A percentile compares a stretch with the other conserved stretches of the same genome.
phyloP scores from a whole-genome alignment of 2,888 invertebrate species.

The Notodonta ziczac region DNA sequence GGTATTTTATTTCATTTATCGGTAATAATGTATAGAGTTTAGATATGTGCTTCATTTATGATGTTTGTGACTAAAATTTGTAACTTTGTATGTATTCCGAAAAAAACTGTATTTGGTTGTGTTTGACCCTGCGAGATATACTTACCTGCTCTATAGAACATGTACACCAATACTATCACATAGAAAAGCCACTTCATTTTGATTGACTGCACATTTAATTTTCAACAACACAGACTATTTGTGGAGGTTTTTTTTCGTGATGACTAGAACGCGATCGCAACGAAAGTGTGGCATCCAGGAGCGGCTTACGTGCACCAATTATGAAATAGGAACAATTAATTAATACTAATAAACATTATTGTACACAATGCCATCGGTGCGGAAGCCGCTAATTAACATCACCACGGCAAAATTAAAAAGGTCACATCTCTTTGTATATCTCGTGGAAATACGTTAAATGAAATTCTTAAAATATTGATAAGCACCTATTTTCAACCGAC shows the following conservation, averaged over 20 bases:
- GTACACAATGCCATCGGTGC: constrained; percentile 45
- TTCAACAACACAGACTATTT: not conserved
- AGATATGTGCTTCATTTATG: too few relatives aligned
- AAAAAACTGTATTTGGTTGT: too few relatives aligned
- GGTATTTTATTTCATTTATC: too few relatives aligned
- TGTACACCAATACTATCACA: constrained; percentile 61
- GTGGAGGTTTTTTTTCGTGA: constrained; percentile 24
- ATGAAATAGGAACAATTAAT: constrained; percentile 44
- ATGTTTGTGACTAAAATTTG: too few relatives aligned
- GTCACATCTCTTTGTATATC: constrained; percentile 34
- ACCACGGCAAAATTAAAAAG: constrained; percentile 48
- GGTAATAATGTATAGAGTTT: too few relatives aligned
- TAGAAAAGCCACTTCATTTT: constrained; percentile 72
- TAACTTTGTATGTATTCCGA: too few relatives aligned
- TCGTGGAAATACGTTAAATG: too few relatives aligned
- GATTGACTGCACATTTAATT: constrained; percentile 5
- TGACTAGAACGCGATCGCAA: constrained; percentile 20
- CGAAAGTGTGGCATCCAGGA: constrained; percentile 31
- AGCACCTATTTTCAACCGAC: too few relatives aligned
- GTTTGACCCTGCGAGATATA: not conserved
- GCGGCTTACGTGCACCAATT: constrained; percentile 16
- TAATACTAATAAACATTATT: constrained; percentile 41
- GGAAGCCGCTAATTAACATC: constrained; percentile 46
- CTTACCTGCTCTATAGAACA: constrained; percentile 67
- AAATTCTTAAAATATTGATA: too few relatives aligned